Percentiles rank a stretch among this genome's conserved stretches.
phyloP scores from a whole-genome alignment of 2,113 vertebrate species.

The Crotalus viridis region DNA sequence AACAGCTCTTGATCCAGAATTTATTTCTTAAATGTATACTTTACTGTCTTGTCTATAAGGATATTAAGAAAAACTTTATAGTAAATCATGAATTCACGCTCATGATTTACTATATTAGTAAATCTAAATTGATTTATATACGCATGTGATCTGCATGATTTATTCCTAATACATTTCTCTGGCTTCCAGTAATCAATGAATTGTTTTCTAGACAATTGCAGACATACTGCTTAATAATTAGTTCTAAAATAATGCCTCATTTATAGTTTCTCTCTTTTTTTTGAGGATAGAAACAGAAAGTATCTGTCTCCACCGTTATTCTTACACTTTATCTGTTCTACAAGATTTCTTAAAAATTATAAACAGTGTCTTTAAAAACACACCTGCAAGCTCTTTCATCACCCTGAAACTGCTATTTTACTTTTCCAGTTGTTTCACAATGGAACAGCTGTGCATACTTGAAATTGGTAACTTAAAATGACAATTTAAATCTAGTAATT shows the following conservation, averaged over 20 bases:
- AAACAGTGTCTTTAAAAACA: not conserved
- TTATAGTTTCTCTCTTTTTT: not conserved
- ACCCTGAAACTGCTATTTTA: not conserved
- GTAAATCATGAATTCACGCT: not conserved
- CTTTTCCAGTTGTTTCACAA: not conserved
- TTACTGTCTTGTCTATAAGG: not conserved
- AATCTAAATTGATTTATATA: not conserved
- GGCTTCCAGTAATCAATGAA: not conserved
- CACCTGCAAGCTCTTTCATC: not conserved
- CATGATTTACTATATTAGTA: not conserved
- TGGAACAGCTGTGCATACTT: not conserved
- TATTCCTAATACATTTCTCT: not conserved
- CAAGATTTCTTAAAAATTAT: not conserved
- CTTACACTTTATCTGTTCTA: not conserved
- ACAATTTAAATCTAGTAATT: not conserved
- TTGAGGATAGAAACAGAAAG: not conserved
- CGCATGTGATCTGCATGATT: not conserved
- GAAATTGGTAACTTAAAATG: not conserved
- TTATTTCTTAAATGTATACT: not conserved
- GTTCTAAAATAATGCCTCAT: not conserved
- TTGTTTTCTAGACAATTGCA: not conserved
- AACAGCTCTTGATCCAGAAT: not conserved
- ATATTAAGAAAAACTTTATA: not conserved
- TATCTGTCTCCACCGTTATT: not conserved
- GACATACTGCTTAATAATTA: not conserved